A percentile compares a stretch with the other conserved stretches of the same genome.
Evolutionary conservation across 1,140 invertebrate genomes (phyloP).

Genomic region (Chionoecetes opilio): DNA sequence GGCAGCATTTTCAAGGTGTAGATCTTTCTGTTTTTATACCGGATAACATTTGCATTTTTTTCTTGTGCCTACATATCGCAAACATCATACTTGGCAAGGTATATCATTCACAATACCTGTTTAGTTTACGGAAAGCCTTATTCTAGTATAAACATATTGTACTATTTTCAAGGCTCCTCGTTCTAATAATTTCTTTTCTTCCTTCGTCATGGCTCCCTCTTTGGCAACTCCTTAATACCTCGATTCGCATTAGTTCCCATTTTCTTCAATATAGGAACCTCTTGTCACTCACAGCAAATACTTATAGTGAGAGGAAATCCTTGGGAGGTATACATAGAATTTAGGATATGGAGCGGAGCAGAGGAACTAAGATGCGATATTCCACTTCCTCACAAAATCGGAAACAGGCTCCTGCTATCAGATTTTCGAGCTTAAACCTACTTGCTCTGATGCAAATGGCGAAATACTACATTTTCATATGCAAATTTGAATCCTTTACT

Average conservation of each 20-base stretch:
- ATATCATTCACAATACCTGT: background rate
- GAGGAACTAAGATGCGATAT: constrained; percentile 42
- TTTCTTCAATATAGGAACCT: background rate
- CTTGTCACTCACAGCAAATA: background rate
- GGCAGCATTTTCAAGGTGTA: background rate
- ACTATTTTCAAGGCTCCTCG: background rate
- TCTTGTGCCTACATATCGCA: background rate
- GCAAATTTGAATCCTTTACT: constrained; percentile 70
- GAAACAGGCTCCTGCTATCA: constrained; percentile 70
- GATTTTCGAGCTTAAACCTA: constrained; percentile 62
- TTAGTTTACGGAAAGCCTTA: background rate
- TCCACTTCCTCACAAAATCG: constrained; percentile 57
- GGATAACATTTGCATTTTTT: background rate
- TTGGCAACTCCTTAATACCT: background rate
- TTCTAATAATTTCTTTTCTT: background rate
- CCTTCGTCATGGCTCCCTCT: background rate
- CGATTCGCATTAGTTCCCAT: background rate
- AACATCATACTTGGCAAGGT: background rate
- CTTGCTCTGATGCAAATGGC: constrained; percentile 73
- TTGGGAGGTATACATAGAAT: background rate
- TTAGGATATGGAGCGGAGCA: background rate
- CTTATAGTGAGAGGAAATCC: no score
- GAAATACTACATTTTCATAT: constrained; percentile 77
- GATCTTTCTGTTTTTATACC: background rate
- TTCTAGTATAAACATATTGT: background rate